Base-by-base conservation (phyloP, 2,797 vertebrate species). In the Saxicola maurus region DNA sequence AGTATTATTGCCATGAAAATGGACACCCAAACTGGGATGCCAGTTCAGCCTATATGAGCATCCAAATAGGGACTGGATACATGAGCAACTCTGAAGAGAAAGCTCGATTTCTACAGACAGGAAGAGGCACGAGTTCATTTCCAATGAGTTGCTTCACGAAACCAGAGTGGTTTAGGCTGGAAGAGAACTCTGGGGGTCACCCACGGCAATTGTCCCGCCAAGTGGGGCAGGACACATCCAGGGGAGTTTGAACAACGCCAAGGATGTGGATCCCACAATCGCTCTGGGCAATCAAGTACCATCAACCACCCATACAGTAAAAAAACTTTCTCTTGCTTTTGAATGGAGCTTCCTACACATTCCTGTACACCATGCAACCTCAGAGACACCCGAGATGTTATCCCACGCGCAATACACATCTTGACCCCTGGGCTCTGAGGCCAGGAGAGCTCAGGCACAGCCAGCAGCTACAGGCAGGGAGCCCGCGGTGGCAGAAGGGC, bases 241-340 rank as follows among this genome's bases (percentile, higher is more conserved):
- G 25, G 0, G 1, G 12, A 25, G 15, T 38, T 37, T 8, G 30
- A 35, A 6, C 14, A 20, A 0, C 45, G 31, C 8, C 8, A 4
- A 30, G 61, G 56, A 28, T 2, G 28, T 10, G 53, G 38, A 10
- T 21, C 7, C 38, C 43, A 3, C 27, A 33, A 4, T 15, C 0
- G 0, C 64, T 11, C 28, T 2, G 31, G 11, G 28, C 56, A 35
- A 7, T 13, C 45, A 1, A 3, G 13, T 0, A 66, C 10, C 52
- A 7, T 17, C 13, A 7, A 5, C 3, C 55, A 19, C 12, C 20
- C 21, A 8, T 1, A 4, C 16, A 33, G 28, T 2, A 18, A 55
- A 2, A 2, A 33, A 7, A 0, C 27, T 17, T 56, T 15, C 13
- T 9, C 24, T 15, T 3, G 2, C 1, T 20, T 23, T 8, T 9